Conservation (phyloP, 2,113 vertebrate species). For the Lophotis ruficrista region DNA sequence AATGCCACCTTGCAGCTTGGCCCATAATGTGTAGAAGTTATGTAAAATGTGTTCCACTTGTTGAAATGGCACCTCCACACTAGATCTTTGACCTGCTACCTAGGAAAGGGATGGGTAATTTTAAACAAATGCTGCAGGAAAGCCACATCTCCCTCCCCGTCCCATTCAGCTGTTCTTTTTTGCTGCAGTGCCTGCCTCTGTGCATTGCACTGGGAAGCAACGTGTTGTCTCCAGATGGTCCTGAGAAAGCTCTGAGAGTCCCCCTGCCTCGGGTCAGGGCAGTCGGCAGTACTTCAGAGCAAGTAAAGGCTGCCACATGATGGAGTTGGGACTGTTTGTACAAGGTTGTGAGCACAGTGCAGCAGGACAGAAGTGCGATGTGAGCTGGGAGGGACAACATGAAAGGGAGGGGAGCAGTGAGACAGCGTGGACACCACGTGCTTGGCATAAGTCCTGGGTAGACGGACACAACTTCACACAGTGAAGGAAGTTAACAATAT, state of each 20-base stretch:
- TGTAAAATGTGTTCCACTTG: neutral
- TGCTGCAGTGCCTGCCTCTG: neutral
- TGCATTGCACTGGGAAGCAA: accelerated
- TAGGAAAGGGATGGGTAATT: neutral
- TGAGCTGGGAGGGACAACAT: accelerated
- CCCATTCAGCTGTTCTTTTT: neutral
- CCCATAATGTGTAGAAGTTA: neutral
- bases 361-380: accelerated
- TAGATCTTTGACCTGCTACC: neutral
- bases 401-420: neutral
- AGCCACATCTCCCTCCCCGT: neutral
- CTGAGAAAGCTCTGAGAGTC: neutral
- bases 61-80: neutral
- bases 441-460: neutral
- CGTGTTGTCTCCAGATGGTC: neutral
- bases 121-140: neutral
- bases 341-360: neutral
- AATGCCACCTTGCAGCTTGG: neutral
- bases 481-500: neutral
- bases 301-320: neutral
- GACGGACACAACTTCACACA: neutral
- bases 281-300: neutral
- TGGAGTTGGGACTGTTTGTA: neutral
- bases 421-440: accelerated
- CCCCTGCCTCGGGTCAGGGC: neutral